Base-by-base conservation (phyloP, 1,140 invertebrate genomes). In the Diploscapter pachys region DNA sequence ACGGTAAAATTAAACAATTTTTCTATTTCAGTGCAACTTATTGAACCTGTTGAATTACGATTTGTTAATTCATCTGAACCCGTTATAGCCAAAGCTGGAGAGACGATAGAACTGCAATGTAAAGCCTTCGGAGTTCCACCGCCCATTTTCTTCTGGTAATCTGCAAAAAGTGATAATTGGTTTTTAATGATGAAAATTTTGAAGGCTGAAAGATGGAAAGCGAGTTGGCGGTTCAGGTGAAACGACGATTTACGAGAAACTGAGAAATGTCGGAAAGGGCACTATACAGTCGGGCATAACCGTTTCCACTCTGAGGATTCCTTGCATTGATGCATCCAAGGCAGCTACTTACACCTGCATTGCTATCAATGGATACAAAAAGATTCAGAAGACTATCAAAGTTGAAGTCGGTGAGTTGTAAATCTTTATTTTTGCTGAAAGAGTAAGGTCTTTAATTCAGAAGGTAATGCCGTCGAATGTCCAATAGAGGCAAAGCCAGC, bases 401-500 rank as follows among this genome's bases (percentile, higher is more conserved):
- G 11, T 74, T 13, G 2, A 54, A n/a, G 57, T 74, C 50, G 72
- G 72, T 73, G 5, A 69, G 73, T 62, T 51, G 3, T 3, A 56
- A 9, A 55, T 54, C 13, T 67, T 4, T n/a, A 50, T 3, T 59
- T 11, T 31, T 31, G 31, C 31, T 1, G 31, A 31, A 31, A 31
- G 31, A 31, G 31, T 31, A 31, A 31, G 31, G 31, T 31, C 31
- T 31, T 31, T 31, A 31, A 31, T 31, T 31, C 63, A 75, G 73
- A 62, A 5, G 55, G 73, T 13, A 6, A 63, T 31, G 31, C 48
- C 11, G 13, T 13, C 11, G 63, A 75, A n/a, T 57, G 54, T 49
- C 59, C 55, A 51, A 54, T 63, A 79, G 78, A 73, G 54, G 31
- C 31, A 31, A 31, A 31, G 31, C 31, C 31, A 31, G 82, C 85